Percentiles rank a stretch among this genome's conserved stretches.
These are phyloP conservation scores for Papilio dardanus DNA, from an alignment of 1,140 invertebrate species.

Conservation along the genomic window DNA sequence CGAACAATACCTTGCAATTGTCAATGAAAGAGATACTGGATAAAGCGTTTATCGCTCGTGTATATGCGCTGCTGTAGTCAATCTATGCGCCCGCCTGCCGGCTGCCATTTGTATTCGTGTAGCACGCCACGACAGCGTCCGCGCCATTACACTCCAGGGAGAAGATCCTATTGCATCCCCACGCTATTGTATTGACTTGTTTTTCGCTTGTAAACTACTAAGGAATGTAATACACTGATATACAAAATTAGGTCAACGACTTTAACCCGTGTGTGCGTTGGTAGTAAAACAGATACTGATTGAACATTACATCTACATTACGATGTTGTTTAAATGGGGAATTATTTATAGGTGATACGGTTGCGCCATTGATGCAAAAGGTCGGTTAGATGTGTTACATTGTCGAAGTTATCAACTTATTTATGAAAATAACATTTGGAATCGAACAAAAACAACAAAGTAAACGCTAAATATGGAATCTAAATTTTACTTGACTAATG, in stretches of 20 bases:
- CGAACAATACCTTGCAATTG: constrained; percentile 34
- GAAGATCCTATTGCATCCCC: constrained; percentile 9
- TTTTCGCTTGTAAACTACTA: constrained; percentile 18
- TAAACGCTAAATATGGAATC: no score
- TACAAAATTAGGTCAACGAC: no score
- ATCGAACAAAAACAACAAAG: no score
- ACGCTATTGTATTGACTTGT: constrained; percentile 2
- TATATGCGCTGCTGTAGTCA: constrained; percentile 30
- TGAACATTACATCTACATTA: no score
- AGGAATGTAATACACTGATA: neutral
- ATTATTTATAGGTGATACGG: no score
- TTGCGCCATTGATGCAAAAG: no score
- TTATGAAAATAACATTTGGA: no score
- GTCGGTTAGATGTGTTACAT: no score
- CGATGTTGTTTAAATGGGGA: no score
- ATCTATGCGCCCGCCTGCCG: constrained; percentile 21
- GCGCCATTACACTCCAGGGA: constrained; percentile 13
- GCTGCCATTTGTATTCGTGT: constrained; percentile 30
- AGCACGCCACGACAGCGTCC: constrained; percentile 25
- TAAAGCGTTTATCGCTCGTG: constrained; percentile 35
- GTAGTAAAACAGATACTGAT: neutral
- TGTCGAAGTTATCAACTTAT: no score
- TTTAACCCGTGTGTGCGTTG: neutral
- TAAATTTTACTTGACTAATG: no score
- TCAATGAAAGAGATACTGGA: constrained; percentile 28